Evolutionary conservation across 1,140 invertebrate genomes (phyloP).

Genomic region (Yoshiicerus persimilis): DNA sequence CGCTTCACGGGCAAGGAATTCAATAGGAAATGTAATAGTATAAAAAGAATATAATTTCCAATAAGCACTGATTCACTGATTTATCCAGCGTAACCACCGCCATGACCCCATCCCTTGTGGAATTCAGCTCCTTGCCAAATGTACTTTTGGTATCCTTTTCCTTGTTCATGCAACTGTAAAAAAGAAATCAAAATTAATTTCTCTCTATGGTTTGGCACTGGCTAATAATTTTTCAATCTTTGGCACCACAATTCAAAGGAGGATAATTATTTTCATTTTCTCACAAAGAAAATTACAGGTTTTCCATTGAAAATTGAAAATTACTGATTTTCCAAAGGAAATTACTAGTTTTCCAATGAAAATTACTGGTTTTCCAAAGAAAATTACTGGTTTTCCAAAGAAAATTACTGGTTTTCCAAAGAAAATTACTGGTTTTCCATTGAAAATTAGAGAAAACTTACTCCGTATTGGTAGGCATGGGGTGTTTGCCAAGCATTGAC

Average conservation of each 20-base stretch:
- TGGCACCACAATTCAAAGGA: no score
- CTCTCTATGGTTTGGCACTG: not conserved
- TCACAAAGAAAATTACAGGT: no score
- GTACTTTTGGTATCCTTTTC: constrained; percentile 34
- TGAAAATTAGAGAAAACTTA: constrained; percentile 1
- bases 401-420: not conserved
- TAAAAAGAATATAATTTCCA: not conserved
- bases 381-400: not conserved
- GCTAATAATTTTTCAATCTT: no score
- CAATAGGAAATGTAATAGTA: not conserved
- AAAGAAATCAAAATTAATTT: not conserved
- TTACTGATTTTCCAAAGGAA: no score
- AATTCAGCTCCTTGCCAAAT: constrained; percentile 40
- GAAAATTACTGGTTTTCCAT: not conserved
- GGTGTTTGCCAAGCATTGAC: constrained; percentile 36
- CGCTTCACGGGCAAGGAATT: not conserved
- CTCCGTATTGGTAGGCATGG: constrained; percentile 33
- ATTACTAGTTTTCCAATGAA: no score
- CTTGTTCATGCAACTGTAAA: constrained; percentile 20
- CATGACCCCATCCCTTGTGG: constrained; percentile 25
- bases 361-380: not conserved
- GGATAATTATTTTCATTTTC: no score
- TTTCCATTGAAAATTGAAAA: no score
- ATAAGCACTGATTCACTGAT: not conserved
- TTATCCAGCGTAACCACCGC: constrained; percentile 1